Conservation (phyloP, 2,113 vertebrate species). For the Athene noctua region DNA sequence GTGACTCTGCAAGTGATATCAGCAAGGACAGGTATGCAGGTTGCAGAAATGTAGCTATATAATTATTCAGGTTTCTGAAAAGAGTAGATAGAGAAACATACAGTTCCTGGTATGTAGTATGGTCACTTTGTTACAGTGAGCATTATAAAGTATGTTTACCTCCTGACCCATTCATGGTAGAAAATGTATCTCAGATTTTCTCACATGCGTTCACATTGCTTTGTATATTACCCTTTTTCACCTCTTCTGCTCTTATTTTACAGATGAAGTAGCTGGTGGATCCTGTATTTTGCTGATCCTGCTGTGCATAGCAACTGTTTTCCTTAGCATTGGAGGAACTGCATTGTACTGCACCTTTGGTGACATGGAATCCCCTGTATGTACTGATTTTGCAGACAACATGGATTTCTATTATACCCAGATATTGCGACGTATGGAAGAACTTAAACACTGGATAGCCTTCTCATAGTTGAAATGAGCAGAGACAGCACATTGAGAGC, state of each 20-base stretch:
- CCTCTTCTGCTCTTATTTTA: conserved; percentile 23
- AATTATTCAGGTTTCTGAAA: not conserved
- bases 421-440: conserved; percentile 75
- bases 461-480: conserved; percentile 75
- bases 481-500: not conserved
- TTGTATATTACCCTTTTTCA: not conserved
- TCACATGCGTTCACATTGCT: rapidly evolving
- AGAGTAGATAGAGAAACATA: not conserved
- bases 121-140: not conserved
- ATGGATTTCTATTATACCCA: conserved; percentile 87
- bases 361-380: conserved; percentile 86
- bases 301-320: conserved; percentile 89
- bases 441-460: conserved; percentile 84
- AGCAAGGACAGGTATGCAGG: not conserved
- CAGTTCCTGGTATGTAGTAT: not conserved
- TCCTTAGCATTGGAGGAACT: conserved; percentile 92
- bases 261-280: conserved; percentile 88
- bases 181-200: not conserved
- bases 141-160: not conserved
- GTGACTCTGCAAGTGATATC: not conserved
- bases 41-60: not conserved
- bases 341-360: conserved; percentile 91
- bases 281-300: conserved; percentile 90
- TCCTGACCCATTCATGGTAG: not conserved
- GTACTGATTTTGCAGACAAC: conserved; percentile 89